Evolutionary conservation across 1,140 invertebrate genomes (phyloP).

Genomic region (Goniozus legneri): DNA sequence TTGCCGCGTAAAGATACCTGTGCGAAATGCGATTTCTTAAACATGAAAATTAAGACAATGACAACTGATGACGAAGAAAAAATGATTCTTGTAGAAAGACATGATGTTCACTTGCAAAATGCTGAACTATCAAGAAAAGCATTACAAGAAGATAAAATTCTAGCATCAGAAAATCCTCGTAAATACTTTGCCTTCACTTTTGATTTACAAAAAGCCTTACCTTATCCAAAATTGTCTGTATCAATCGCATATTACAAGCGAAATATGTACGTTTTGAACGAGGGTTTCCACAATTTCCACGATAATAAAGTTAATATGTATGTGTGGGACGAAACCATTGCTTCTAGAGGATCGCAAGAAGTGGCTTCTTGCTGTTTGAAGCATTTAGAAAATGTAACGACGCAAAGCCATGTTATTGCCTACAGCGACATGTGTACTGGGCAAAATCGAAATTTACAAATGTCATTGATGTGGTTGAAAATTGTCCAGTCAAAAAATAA

Average conservation of each 20-base stretch:
- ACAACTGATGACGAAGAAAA: slow-evolving; percentile 24
- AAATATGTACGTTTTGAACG: slow-evolving; percentile 24
- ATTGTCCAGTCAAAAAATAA: slow-evolving; percentile 29
- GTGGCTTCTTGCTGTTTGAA: slow-evolving; percentile 19
- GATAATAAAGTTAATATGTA: slow-evolving; percentile 25
- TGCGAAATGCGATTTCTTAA: slow-evolving; percentile 18
- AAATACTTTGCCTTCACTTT: slow-evolving; percentile 22
- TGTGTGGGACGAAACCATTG: slow-evolving; percentile 21
- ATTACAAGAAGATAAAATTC: slow-evolving; percentile 23
- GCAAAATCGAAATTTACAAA: slow-evolving; percentile 35
- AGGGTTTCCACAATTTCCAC: slow-evolving; percentile 20
- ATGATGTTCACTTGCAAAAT: slow-evolving; percentile 19
- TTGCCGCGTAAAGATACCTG: slow-evolving; percentile 24
- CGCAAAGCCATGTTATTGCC: slow-evolving; percentile 25
- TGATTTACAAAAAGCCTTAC: slow-evolving; percentile 27
- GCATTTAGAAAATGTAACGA: slow-evolving; percentile 25
- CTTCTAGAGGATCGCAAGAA: slow-evolving; percentile 30
- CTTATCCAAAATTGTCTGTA: slow-evolving; percentile 22
- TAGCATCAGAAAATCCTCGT: slow-evolving; percentile 20
- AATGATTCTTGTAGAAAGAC: slow-evolving; percentile 19
- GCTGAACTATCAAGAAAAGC: slow-evolving; percentile 24
- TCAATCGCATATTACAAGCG: slow-evolving; percentile 29
- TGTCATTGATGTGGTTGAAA: slow-evolving; percentile 29
- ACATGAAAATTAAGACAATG: slow-evolving; percentile 26
- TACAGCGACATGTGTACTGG: slow-evolving; percentile 33